Base-by-base conservation (phyloP, 2,113 vertebrate species). In the Coptodon bakossiorum region DNA sequence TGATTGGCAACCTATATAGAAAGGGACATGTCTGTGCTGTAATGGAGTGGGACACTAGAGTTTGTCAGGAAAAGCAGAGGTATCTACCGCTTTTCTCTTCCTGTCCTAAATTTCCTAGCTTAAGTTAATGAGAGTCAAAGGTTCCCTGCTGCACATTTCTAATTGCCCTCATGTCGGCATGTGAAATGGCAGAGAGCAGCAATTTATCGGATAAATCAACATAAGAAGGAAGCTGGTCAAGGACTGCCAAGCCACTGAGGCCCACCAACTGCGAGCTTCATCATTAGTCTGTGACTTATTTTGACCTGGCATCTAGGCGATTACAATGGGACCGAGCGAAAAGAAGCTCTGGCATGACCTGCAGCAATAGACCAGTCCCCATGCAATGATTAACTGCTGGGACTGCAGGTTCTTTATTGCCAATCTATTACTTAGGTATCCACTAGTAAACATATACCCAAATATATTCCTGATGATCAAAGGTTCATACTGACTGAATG, bases 41-140 rank as follows among this genome's bases (percentile, higher is more conserved):
- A 96, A 93, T 91, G 71, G 86, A 88, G 82, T 90, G 81, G 83
- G 91, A 94, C 90, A 88, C 90, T 93, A 83, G 87, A 80, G 90
- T 85, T 85, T 68, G 87, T 91, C 81, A 84, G 73, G 85, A 87
- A 54, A 84, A 83, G 53, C 36, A 50, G 85, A 84, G 79, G 52
- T 56, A 80, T 36, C 85, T 84, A 66, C 90, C 82, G 84, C 56
- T 90, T 86, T 66, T 85, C 54, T 71, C 78, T 82, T 94, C 88
- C 83, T 71, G 52, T 82, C 29, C 86, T 90, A 89, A 91, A 86
- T 92, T 91, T 93, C 83, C 90, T 22, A 79, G 83, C 88, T 86
- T 89, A 92, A 90, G 92, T 94, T 96, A 96, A 96, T 95, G 93
- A 95, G 94, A 95, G 87, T 84, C 93, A 91, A 95, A 96, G 94